Conservation (phyloP, 2,113 vertebrate species). For the Emydocephalus ijimae region DNA sequence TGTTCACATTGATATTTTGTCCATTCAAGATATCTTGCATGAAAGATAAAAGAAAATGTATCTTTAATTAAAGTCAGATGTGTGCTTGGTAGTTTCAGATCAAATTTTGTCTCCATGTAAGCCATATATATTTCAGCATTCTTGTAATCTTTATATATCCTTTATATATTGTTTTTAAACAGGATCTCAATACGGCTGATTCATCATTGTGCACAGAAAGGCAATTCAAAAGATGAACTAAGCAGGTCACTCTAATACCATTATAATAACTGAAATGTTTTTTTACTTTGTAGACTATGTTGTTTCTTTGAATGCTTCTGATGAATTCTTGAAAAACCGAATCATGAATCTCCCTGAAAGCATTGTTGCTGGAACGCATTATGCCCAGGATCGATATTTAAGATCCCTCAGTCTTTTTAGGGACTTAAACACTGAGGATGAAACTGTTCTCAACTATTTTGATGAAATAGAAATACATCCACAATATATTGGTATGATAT, state of each 20-base stretch:
- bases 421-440: constrained; percentile 71
- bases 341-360: constrained; percentile 84
- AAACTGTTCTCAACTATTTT: constrained; percentile 81
- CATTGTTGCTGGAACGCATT: constrained; percentile 73
- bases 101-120: background rate
- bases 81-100: background rate
- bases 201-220: background rate
- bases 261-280: background rate
- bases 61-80: background rate
- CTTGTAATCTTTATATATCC: background rate
- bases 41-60: background rate
- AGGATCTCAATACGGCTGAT: background rate
- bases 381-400: constrained; percentile 77
- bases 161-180: background rate
- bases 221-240: background rate
- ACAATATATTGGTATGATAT: constrained; percentile 76
- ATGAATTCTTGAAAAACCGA: constrained; percentile 83
- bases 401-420: constrained; percentile 71
- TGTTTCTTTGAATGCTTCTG: constrained; percentile 78
- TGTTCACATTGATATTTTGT: background rate
- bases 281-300: constrained; percentile 76
- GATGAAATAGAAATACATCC: constrained; percentile 80
- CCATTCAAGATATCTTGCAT: background rate
- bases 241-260: background rate
- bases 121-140: background rate